Evolutionary conservation across 1,140 invertebrate genomes (phyloP), one percentile per base, ranked within the genome.

Genomic region (Pseudomyrmex dendroicus): DNA sequence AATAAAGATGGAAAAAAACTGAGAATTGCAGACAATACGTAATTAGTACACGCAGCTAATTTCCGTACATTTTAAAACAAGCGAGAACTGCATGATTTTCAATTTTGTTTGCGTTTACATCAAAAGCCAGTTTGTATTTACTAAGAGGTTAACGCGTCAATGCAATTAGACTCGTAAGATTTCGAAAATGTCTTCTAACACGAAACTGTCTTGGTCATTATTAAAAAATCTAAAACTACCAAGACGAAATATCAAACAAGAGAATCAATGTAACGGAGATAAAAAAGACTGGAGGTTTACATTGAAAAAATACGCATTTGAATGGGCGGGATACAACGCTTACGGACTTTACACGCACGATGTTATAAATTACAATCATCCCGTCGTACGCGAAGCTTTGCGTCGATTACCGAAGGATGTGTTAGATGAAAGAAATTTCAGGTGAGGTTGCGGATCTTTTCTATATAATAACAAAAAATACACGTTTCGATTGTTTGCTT

Each of bases 271-370:
- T 22, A 10, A 44, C 13, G 13, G 1, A 62, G 12, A 5, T 22
- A 73, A 64, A 50, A 7, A 66, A 2, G 2, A 0, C 12, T 84
- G 50, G 35, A 0, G 0, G 2, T 78, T 4, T 3, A 50, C 1
- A 17, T 10, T 82, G 0, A 63, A 2, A 4, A 86, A 73, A 61
- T 15, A 63, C 0, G 48, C 2, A 17, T 90, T 86, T 9, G 56
- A 87, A 13, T 82, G 8, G 44, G 25, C 70, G 2, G 57, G 52
- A 10, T 89, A 52, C 2, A 84, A 87, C 44, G 61, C 15, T 54
- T 90, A 77, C 20, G 89, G 86, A 3, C 66, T 90, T 5, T 90
- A 89, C 2, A 66, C 20, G 0, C 12, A 89, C 8, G 89, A 90
- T 0, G 0, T 89, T 0, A 1, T 77, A 1, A 1, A 73, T 5